Evolutionary conservation across 1,140 invertebrate species (phyloP), one percentile per base, ranked within the genome.

Genomic region (Drosophila insularis): DNA sequence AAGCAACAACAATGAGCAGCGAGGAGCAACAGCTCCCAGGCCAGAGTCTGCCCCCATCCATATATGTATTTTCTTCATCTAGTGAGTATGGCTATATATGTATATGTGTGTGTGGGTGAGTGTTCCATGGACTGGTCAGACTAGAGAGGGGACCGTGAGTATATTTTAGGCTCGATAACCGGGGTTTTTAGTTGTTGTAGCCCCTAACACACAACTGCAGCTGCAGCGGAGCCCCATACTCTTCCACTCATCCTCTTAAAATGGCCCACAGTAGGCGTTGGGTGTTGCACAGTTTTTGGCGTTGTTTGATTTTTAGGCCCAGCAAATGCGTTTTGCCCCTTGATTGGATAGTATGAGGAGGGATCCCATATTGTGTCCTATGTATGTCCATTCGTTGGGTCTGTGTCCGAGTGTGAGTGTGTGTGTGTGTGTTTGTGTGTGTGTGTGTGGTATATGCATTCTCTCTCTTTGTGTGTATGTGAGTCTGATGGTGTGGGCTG

Each of bases 281-380:
- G 53, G 63, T 65, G 84, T 79, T 80, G 80, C 85, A 89, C 89
- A 84, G 80, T 84, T 89, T 89, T 89, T 63, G 85, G 84, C 80
- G 70, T 60, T 84, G 84, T 89, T 87, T 84, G 80, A 87, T 80
- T 80, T 82, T 87, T 89, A 87, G 84, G 84, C 80, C 80, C 84
- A 84, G 84, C 84, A 80, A 82, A 80, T 89, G 85, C 85, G 84
- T 84, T 82, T 78, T 76, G 55, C 58, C 17, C 73, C 78, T 78
- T 74, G 79, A 86, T 81, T 81, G 78, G 72, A 70, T 21, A 40
- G 56, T 43, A 14, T 21, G 74, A 4, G 66, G 14, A 14, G 56
- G 32, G 4, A 4, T 14, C 5, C 11, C 35, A 10, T n/a, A 27
- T 59, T 21, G 23, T 58, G 54, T 43, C 19, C 60, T 46, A 40